Evolutionary conservation across 1,140 invertebrate species (phyloP), one percentile per base, ranked within the genome.

Genomic region (Lineus longissimus): DNA sequence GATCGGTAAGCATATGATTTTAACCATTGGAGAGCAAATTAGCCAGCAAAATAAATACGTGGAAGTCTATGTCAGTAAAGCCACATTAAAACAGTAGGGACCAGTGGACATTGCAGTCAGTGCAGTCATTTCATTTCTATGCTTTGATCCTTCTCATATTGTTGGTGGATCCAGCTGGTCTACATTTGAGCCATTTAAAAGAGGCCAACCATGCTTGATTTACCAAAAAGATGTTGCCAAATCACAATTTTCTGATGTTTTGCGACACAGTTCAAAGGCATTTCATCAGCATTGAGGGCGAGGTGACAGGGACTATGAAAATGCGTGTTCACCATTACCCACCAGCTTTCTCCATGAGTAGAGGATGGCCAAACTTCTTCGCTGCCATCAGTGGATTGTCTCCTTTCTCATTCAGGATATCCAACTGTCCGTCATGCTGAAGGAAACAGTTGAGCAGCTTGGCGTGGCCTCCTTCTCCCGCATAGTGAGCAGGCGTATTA

Each of bases 271-370:
- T n/a, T n/a, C n/a, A n/a, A n/a, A n/a, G n/a, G n/a, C n/a, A n/a
- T n/a, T n/a, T n/a, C n/a, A n/a, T n/a, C n/a, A n/a, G n/a, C n/a
- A n/a, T n/a, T n/a, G n/a, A n/a, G n/a, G n/a, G n/a, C n/a, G n/a
- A n/a, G n/a, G n/a, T n/a, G n/a, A n/a, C n/a, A n/a, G n/a, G n/a
- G n/a, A n/a, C n/a, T n/a, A n/a, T n/a, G n/a, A n/a, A n/a, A n/a
- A n/a, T n/a, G n/a, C n/a, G n/a, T n/a, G n/a, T n/a, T n/a, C n/a
- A n/a, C 22, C 54, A n/a, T 33, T 27, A 61, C 55, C 29, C 63
- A 79, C 77, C 68, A 66, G 76, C 77, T 70, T 74, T 76, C 51
- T 77, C 70, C 72, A 81, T 76, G 33, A 77, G 69, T 25, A 77
- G n/a, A 1, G 73, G 72, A 67, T 76, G 75, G 7, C 79, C 79